Conservation (phyloP, 2,113 vertebrate species). For the Notiomystis cincta region DNA sequence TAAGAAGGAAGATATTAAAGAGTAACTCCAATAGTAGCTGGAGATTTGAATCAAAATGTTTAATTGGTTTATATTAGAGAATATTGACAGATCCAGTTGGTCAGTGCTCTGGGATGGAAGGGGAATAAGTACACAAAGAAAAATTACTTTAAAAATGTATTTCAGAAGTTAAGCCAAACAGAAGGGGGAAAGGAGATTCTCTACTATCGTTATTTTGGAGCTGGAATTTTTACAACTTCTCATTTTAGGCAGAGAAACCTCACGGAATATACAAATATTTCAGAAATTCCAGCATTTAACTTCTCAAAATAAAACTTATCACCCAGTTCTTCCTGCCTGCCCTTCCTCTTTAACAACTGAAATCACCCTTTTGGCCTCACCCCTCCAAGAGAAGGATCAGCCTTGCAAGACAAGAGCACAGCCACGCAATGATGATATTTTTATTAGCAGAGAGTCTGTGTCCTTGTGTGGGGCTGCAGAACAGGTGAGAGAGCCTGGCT, state of each 20-base stretch:
- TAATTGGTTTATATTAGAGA: neutral
- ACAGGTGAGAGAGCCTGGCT: neutral
- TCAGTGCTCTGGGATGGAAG: neutral
- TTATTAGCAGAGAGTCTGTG: neutral
- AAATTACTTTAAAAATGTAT: neutral
- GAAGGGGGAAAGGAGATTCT: neutral
- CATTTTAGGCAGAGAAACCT: neutral
- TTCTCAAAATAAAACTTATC: neutral
- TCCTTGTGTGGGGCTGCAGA: neutral
- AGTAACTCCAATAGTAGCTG: neutral
- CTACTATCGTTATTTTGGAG: fast-evolving
- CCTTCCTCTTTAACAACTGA: neutral
- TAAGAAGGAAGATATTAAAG: neutral
- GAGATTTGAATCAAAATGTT: neutral
- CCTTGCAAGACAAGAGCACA: neutral
- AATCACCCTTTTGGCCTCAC: neutral
- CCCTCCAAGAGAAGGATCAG: neutral
- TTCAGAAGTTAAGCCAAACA: neutral
- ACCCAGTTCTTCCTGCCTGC: neutral
- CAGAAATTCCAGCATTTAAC: neutral
- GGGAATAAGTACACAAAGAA: neutral
- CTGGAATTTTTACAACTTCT: neutral
- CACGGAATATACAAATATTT: neutral
- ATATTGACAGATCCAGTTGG: neutral
- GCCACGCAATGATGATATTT: neutral